phyloP scores from a whole-genome alignment of 2,888 invertebrate genomes.

The Cephalotes varians region DNA sequence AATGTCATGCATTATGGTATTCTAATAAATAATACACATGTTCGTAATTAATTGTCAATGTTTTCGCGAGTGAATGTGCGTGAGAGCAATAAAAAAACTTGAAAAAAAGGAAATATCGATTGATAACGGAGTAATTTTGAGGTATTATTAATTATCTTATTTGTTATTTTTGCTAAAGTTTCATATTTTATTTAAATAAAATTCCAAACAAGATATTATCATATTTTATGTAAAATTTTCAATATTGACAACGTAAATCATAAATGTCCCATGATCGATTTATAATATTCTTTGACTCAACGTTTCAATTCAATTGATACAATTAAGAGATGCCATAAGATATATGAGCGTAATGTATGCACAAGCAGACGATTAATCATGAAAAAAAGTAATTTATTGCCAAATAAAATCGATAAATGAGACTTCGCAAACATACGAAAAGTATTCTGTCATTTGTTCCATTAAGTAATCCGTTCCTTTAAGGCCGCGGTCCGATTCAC shows the following conservation, averaged over 20 bases:
- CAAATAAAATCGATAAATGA: not conserved
- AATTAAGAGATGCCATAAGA: not conserved
- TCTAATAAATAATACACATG: not conserved
- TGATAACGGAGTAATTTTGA: not conserved
- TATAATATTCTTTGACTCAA: not conserved
- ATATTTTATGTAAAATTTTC: not conserved
- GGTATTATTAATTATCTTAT: not conserved
- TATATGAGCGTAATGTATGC: not conserved
- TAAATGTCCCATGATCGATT: not conserved
- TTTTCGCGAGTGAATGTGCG: not conserved
- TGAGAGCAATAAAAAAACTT: not conserved
- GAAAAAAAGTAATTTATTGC: not conserved
- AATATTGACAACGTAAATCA: not conserved
- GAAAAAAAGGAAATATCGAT: not conserved
- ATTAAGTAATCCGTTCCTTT: slow-evolving; percentile 52
- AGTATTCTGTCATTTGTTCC: not conserved
- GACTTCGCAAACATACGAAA: not conserved
- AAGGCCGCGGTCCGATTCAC: too few species aligned
- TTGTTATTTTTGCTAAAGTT: not conserved
- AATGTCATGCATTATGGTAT: not conserved
- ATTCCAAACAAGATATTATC: not conserved
- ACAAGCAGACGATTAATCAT: not conserved
- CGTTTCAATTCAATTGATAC: not conserved
- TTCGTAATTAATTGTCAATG: not conserved
- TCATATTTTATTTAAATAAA: not conserved